A percentile compares a stretch with the other conserved stretches of the same genome.
These are phyloP conservation scores for Calliopsis andreniformis DNA, from an alignment of 1,140 invertebrate species.

Conservation along the genomic window DNA sequence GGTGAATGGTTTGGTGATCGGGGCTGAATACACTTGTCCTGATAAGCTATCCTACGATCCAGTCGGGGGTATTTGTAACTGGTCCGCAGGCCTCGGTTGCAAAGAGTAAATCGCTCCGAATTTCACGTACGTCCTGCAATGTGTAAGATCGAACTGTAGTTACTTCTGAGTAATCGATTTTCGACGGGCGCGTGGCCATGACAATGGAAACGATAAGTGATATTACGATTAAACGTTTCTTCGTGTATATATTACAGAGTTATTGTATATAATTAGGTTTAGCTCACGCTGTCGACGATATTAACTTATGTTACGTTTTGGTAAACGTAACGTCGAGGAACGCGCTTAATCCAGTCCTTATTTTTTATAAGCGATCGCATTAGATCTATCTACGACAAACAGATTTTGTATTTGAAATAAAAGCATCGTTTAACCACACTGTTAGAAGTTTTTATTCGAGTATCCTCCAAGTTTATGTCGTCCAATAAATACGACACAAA, in stretches of 20 bases:
- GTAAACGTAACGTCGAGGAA: background rate
- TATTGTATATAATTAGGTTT: conserved; percentile 44
- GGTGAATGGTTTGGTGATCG: conserved; percentile 87
- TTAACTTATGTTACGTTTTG: conserved; percentile 40
- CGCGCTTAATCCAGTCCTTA: conserved; percentile 4
- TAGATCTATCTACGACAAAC: conserved; percentile 5
- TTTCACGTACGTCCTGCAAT: background rate
- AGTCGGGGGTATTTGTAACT: conserved; percentile 94
- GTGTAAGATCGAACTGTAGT: background rate
- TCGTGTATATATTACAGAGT: conserved; percentile 61
- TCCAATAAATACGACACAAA: conserved; percentile 29
- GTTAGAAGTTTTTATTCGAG: conserved; percentile 43
- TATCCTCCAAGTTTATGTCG: conserved; percentile 32
- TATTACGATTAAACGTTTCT: conserved; percentile 58
- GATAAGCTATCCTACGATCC: conserved; percentile 92
- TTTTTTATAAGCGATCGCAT: conserved; percentile 12
- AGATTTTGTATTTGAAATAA: conserved; percentile 57
- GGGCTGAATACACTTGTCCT: conserved; percentile 94
- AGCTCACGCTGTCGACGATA: conserved; percentile 31
- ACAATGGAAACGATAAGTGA: conserved; percentile 51
- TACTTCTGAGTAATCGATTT: background rate
- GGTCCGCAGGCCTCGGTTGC: conserved; percentile 89
- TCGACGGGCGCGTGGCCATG: conserved; percentile 44
- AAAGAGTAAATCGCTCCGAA: conserved; percentile 79
- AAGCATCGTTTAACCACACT: conserved; percentile 52